A percentile compares a stretch with the other conserved stretches of the same genome.
Evolutionary conservation across 2,888 invertebrate species (phyloP).

Genomic region (Perithous albicinctus): DNA sequence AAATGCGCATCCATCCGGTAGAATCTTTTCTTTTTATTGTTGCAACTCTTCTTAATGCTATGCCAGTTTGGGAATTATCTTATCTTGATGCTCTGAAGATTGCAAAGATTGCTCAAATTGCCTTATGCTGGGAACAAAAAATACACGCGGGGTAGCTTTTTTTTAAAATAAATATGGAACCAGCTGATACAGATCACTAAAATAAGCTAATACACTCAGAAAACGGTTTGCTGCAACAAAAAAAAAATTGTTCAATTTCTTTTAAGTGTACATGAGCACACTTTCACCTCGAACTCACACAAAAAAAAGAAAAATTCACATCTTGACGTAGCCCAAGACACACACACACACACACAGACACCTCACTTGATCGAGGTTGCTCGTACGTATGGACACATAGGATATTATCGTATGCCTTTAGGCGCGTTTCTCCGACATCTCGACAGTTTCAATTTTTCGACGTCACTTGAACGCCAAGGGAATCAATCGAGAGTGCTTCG

Average conservation of each 20-base stretch:
- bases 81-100: no score
- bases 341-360: neutral
- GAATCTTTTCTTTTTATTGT: no score
- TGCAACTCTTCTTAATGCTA: no score
- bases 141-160: no score
- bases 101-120: no score
- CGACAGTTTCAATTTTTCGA: slow-evolving; percentile 7
- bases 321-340: neutral
- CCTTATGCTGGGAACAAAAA: no score
- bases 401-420: neutral
- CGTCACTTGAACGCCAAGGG: neutral
- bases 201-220: no score
- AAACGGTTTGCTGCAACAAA: neutral
- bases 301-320: neutral
- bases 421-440: neutral
- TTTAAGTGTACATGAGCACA: neutral
- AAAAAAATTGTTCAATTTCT: neutral
- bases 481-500: neutral
- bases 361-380: neutral
- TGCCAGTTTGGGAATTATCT: no score
- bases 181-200: no score
- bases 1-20: no score
- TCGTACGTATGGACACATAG: neutral
- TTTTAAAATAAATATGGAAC: no score
- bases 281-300: neutral